Evolutionary conservation across 2,888 invertebrate genomes (phyloP).

Genomic region (Panzeria rudis): DNA sequence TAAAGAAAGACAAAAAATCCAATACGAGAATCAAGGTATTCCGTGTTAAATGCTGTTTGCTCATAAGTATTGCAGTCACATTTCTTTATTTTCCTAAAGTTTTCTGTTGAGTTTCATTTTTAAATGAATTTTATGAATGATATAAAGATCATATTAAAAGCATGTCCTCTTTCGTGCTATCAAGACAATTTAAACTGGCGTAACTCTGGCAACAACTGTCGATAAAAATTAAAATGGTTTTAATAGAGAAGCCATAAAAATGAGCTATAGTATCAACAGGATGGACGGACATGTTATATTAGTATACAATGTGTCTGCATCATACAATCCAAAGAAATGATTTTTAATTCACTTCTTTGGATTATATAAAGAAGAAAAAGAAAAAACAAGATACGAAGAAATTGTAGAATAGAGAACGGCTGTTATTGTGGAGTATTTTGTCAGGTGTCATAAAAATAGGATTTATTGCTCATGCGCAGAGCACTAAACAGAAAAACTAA

Average conservation of each 20-base stretch:
- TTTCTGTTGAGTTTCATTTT: slow-evolving; percentile 11
- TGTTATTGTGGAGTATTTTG: slow-evolving; percentile 78
- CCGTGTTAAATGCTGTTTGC: background rate
- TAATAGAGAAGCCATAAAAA: slow-evolving; percentile 69
- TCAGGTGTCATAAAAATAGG: slow-evolving; percentile 82
- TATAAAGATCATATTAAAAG: slow-evolving; percentile 67
- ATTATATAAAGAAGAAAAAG: background rate
- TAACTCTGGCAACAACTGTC: slow-evolving; percentile 67
- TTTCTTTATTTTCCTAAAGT: slow-evolving; percentile 38
- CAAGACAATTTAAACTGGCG: slow-evolving; percentile 65
- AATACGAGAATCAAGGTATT: background rate
- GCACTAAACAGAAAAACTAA: slow-evolving; percentile 18
- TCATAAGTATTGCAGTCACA: slow-evolving; percentile 20
- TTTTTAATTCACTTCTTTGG: too few species aligned
- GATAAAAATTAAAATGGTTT: slow-evolving; percentile 69
- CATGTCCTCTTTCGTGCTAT: slow-evolving; percentile 64
- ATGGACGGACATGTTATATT: slow-evolving; percentile 14
- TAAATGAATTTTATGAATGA: slow-evolving; percentile 51
- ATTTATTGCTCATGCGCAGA: slow-evolving; percentile 82
- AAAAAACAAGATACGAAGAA: slow-evolving; percentile 23
- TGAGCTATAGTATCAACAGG: slow-evolving; percentile 59
- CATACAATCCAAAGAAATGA: slow-evolving; percentile 20
- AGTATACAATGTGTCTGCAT: slow-evolving; percentile 43
- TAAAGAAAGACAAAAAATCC: slow-evolving; percentile 22
- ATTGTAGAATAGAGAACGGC: slow-evolving; percentile 18